Conservation (phyloP, 2,888 invertebrate species). For the Philaethria dido region DNA sequence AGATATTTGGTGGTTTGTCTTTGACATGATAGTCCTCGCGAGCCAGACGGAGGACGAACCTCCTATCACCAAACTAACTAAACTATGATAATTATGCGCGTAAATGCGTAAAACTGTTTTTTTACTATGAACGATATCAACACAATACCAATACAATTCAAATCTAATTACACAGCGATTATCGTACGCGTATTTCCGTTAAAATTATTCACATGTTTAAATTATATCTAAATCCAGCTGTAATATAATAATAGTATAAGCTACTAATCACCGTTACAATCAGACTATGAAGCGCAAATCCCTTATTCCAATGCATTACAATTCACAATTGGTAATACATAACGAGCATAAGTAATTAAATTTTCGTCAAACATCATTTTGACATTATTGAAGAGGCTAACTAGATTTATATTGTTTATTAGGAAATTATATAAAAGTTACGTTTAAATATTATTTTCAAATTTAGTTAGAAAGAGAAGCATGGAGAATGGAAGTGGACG, state of each 20-base stretch:
- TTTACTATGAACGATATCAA: too few species aligned
- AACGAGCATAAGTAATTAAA: conserved; percentile 15
- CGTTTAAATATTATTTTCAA: not conserved
- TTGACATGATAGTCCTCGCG: too few species aligned
- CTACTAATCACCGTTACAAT: conserved; percentile 28
- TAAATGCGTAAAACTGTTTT: too few species aligned
- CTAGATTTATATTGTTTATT: conserved; percentile 48
- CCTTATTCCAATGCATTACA: conserved; percentile 31
- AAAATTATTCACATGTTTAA: conserved; percentile 6
- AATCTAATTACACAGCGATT: not conserved
- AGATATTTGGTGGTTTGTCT: too few species aligned
- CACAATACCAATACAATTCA: too few species aligned
- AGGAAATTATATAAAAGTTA: conserved; percentile 30
- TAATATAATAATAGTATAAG: conserved; percentile 13
- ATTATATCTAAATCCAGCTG: conserved; percentile 3
- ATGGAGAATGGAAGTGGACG: too few species aligned
- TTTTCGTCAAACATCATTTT: conserved; percentile 43
- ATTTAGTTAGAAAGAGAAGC: too few species aligned
- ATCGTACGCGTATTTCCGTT: not conserved
- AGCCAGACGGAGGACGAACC: too few species aligned
- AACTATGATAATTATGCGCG: too few species aligned
- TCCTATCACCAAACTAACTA: too few species aligned
- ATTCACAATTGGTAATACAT: conserved; percentile 13
- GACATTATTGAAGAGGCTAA: conserved; percentile 57
- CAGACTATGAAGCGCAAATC: conserved; percentile 25